Conservation (phyloP, 2,113 vertebrate species). For the Neoarius graeffei region DNA sequence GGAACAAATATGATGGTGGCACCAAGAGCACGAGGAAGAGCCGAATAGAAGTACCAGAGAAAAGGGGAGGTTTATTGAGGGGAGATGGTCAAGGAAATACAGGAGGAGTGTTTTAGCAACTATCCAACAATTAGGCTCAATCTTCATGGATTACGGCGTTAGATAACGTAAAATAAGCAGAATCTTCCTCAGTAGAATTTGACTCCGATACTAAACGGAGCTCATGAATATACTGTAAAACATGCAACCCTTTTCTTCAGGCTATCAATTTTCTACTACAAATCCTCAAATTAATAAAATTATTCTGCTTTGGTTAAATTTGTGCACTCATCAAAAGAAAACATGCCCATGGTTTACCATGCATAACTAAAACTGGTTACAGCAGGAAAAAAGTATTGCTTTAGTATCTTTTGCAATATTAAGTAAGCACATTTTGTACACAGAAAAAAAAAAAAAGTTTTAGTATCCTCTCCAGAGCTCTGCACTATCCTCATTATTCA, state of each 20-base stretch:
- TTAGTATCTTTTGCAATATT: not conserved
- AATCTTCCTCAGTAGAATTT: not conserved
- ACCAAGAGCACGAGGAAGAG: constrained; percentile 86
- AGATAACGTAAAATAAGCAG: too few relatives aligned
- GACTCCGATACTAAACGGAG: not conserved
- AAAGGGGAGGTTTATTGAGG: constrained; percentile 82
- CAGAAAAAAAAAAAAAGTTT: not conserved
- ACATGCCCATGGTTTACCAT: not conserved
- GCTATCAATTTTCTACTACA: not conserved
- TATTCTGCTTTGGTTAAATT: not conserved
- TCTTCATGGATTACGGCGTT: not conserved
- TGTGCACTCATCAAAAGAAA: not conserved
- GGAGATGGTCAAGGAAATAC: constrained; percentile 77
- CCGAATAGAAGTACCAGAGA: constrained; percentile 97
- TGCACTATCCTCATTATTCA: not conserved
- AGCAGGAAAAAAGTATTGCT: not conserved
- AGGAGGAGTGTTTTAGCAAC: not conserved
- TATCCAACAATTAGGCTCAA: too few relatives aligned
- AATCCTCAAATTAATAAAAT: not conserved
- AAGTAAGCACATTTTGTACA: not conserved
- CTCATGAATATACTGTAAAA: not conserved
- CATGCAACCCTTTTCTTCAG: not conserved
- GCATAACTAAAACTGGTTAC: not conserved
- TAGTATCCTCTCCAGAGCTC: not conserved
- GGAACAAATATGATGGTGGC: constrained; percentile 84